Percentiles rank a stretch among this genome's conserved stretches.
phyloP scores from a whole-genome alignment of 1,140 invertebrate species.

The Drosophila nigromelanica region DNA sequence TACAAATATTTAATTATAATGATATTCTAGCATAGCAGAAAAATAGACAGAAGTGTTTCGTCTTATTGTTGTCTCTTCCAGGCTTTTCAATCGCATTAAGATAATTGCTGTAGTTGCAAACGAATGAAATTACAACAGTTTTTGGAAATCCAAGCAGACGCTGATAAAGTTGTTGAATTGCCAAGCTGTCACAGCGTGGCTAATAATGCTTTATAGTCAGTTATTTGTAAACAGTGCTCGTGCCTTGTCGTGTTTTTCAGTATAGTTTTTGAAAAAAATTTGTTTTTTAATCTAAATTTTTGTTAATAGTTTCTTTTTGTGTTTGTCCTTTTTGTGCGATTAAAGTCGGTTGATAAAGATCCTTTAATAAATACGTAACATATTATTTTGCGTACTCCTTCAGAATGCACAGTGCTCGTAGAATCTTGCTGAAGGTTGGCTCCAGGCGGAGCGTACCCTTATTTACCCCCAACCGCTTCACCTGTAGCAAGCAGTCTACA shows the following conservation, averaged over 20 bases:
- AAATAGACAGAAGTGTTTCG: no score
- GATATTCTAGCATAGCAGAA: no score
- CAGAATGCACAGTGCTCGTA: conserved; percentile 20
- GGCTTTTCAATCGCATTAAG: no score
- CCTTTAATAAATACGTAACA: no score
- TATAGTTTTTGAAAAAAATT: conserved; percentile 6
- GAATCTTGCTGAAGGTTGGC: neutral
- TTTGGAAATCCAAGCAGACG: neutral
- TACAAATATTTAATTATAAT: no score
- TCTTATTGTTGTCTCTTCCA: no score
- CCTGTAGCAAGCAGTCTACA: conserved; percentile 15
- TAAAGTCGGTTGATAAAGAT: no score
- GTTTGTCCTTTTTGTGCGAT: no score
- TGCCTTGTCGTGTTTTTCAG: conserved; percentile 6
- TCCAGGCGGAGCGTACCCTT: neutral
- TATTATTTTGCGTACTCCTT: neutral
- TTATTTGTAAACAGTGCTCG: conserved; percentile 1
- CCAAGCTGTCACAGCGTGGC: neutral
- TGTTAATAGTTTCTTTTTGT: no score
- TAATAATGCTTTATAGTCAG: neutral
- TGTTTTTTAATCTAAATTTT: conserved; percentile 14
- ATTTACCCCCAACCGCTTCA: neutral
- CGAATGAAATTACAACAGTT: no score
- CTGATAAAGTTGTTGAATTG: neutral
- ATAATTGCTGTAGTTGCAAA: no score